Conservation (phyloP, 2,888 invertebrate species). For the Dicyrtomina minuta region DNA sequence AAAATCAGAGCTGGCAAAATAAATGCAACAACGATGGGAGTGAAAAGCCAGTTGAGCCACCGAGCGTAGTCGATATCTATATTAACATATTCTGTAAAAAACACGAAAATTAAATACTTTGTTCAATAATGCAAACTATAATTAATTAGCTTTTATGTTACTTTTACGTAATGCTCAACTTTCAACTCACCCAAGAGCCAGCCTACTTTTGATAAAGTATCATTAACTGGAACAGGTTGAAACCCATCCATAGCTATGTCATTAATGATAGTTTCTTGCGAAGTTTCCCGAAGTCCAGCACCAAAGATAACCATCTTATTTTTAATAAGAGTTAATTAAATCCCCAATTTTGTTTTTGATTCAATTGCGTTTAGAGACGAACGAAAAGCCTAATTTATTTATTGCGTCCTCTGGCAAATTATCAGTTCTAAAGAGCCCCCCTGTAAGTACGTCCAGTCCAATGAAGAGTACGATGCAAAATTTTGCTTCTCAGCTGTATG, state of each 20-base stretch:
- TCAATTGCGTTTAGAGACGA: no score
- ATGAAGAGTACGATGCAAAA: no score
- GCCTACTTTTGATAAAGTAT: conserved; percentile 18
- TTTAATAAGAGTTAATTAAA: no score
- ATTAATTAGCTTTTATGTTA: no score
- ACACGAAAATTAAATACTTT: no score
- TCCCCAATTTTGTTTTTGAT: no score
- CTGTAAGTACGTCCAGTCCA: no score
- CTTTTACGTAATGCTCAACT: no score
- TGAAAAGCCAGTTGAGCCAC: conserved; percentile 73
- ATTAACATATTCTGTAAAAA: conserved; percentile 43
- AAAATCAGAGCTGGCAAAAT: conserved; percentile 78
- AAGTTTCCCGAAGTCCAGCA: conserved; percentile 12
- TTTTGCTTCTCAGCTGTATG: no score
- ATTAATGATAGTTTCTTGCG: neutral
- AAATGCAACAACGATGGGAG: conserved; percentile 81
- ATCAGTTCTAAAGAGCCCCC: no score
- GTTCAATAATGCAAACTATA: no score
- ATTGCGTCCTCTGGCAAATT: neutral
- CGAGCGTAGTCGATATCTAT: conserved; percentile 51
- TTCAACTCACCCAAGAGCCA: conserved; percentile 36
- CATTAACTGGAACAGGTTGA: conserved; percentile 19
- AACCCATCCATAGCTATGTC: neutral
- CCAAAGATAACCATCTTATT: conserved; percentile 15
- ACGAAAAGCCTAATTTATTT: neutral